Evolutionary conservation across 2,797 vertebrate species (phyloP).

Genomic region (Psittacula echo): DNA sequence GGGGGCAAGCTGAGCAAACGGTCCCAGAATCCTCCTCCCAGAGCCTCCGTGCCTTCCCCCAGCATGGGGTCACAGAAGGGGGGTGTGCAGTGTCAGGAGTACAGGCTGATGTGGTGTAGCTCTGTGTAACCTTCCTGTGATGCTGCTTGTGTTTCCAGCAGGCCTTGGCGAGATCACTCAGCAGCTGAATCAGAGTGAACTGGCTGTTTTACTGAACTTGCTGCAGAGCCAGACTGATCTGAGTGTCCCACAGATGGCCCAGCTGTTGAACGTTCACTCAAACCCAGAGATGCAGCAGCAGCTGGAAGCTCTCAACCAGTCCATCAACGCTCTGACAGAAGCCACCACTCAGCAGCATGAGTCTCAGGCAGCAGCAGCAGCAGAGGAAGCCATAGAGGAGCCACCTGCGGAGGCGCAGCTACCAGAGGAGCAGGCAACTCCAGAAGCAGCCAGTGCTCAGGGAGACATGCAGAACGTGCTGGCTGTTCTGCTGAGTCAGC

Average conservation of each 20-base stretch:
- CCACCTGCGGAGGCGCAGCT: conserved; percentile 69
- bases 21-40: not conserved
- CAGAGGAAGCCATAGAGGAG: conserved; percentile 73
- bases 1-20: not conserved
- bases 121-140: not conserved
- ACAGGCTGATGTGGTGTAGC: fast-evolving
- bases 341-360: conserved; percentile 84
- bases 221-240: conserved; percentile 96
- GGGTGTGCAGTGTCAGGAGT: not conserved
- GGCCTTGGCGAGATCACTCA: conserved; percentile 91
- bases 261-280: conserved; percentile 91
- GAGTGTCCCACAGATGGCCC: conserved; percentile 92
- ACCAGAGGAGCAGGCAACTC: conserved; percentile 74
- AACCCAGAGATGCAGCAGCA: conserved; percentile 88
- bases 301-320: conserved; percentile 90
- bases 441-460: conserved; percentile 81
- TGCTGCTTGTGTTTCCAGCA: conserved; percentile 49
- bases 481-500: conserved; percentile 93
- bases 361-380: conserved; percentile 60
- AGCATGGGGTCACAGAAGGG: fast-evolving
- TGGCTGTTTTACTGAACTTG: conserved; percentile 94
- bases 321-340: conserved; percentile 89
- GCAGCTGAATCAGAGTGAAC: conserved; percentile 94
- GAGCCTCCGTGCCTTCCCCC: not conserved
- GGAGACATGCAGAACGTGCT: conserved; percentile 93